A percentile compares a stretch with the other conserved stretches of the same genome.
Conservation (phyloP, 2,797 vertebrate genomes). For the Moxostoma hubbsi region DNA sequence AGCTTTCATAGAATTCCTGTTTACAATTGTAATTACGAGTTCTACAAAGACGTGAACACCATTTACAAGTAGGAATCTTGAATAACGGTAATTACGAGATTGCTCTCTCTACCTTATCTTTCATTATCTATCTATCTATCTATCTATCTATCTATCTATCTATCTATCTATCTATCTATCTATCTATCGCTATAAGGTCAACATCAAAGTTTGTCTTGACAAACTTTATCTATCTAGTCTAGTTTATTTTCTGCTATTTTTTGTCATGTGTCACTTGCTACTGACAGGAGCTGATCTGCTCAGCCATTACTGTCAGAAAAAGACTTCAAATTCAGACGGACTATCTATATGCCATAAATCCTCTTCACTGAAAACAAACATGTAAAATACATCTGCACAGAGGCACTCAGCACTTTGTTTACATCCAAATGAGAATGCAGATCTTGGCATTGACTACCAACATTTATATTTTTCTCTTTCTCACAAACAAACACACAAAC, state of each 20-base stretch:
- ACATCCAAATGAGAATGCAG: constrained; percentile 15
- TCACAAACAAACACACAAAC: not conserved
- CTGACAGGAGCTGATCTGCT: constrained; percentile 1
- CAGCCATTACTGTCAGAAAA: not conserved
- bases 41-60: too few relatives aligned
- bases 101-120: too few relatives aligned
- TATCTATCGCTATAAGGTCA: too few relatives aligned
- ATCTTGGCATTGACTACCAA: constrained; percentile 13
- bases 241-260: not conserved
- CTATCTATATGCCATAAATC: constrained; percentile 12
- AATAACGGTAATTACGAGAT: too few relatives aligned
- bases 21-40: too few relatives aligned
- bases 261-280: constrained; percentile 1
- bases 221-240: too few relatives aligned
- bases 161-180: too few relatives aligned
- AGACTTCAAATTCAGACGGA: not conserved
- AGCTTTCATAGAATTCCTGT: too few relatives aligned
- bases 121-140: too few relatives aligned
- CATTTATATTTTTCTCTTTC: constrained; percentile 30
- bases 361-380: constrained; percentile 19
- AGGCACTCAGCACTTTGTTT: constrained; percentile 25
- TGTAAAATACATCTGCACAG: constrained; percentile 14
- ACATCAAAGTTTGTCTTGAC: too few relatives aligned
- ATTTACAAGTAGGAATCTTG: too few relatives aligned
- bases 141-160: too few relatives aligned